Evolutionary conservation across 2,113 vertebrate species (phyloP).

Genomic region (Sakesphorus luctuosus): DNA sequence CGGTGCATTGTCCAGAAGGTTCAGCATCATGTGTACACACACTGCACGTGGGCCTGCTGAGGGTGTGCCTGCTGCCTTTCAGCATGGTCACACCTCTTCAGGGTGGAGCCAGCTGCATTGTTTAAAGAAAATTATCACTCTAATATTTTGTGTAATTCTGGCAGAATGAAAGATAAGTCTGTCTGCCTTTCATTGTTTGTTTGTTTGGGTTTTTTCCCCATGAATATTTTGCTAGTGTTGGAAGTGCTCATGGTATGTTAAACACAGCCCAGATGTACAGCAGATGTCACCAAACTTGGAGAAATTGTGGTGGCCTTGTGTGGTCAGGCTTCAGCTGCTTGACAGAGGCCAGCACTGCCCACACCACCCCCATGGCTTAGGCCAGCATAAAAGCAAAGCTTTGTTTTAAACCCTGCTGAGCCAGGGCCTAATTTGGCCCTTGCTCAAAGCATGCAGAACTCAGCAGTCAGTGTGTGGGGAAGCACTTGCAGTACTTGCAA

Average conservation of each 20-base stretch:
- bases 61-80: not conserved
- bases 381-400: not conserved
- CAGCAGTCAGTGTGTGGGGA: accelerated
- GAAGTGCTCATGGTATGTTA: accelerated
- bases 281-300: not conserved
- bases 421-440: not conserved
- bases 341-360: not conserved
- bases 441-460: accelerated
- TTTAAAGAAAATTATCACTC: not conserved
- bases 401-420: not conserved
- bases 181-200: not conserved
- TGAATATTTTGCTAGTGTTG: not conserved
- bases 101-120: not conserved
- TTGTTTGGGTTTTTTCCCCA: not conserved
- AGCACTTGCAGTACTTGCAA: not conserved
- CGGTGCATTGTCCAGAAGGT: not conserved
- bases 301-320: not conserved
- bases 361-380: accelerated
- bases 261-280: not conserved
- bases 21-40: accelerated
- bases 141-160: not conserved
- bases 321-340: not conserved
- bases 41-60: accelerated
- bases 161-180: not conserved
- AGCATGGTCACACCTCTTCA: not conserved